Conservation (phyloP, 1,140 invertebrate genomes). For the Trigoniulus corallinus region DNA sequence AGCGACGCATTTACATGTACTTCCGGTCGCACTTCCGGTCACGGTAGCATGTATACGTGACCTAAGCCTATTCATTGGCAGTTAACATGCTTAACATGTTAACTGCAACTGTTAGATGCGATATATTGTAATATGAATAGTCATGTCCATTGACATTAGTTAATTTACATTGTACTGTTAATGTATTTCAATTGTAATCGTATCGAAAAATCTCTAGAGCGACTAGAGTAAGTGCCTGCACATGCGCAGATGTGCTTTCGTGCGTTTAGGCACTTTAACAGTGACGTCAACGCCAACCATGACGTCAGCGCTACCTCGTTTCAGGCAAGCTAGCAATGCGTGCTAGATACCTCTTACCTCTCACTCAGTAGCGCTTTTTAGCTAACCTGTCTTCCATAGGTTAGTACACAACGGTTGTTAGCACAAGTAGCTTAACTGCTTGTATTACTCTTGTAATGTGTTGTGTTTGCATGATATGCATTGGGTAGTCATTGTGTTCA, state of each 20-base stretch:
- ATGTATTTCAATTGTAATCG: not conserved
- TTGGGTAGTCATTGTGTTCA: not conserved
- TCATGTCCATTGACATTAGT: not conserved
- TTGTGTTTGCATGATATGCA: not conserved
- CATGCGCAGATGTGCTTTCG: not conserved
- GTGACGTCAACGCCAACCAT: not conserved
- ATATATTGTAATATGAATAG: not conserved
- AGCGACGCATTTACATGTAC: no score
- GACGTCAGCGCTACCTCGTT: not conserved
- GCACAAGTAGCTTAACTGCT: not conserved
- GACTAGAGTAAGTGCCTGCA: not conserved
- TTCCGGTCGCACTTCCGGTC: no score
- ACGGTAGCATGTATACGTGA: no score
- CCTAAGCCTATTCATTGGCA: no score
- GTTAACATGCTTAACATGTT: no score
- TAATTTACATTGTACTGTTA: not conserved
- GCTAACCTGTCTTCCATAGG: not conserved
- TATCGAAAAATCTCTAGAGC: not conserved
- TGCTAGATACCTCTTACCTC: not conserved
- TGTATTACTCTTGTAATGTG: not conserved
- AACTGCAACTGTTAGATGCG: no score
- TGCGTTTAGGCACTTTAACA: not conserved
- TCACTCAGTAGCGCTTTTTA: not conserved
- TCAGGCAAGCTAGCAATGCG: not conserved
- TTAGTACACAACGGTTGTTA: not conserved